Conservation (phyloP, 23 tunicate genomes). For the Oikopleura vanhoeffeni region DNA sequence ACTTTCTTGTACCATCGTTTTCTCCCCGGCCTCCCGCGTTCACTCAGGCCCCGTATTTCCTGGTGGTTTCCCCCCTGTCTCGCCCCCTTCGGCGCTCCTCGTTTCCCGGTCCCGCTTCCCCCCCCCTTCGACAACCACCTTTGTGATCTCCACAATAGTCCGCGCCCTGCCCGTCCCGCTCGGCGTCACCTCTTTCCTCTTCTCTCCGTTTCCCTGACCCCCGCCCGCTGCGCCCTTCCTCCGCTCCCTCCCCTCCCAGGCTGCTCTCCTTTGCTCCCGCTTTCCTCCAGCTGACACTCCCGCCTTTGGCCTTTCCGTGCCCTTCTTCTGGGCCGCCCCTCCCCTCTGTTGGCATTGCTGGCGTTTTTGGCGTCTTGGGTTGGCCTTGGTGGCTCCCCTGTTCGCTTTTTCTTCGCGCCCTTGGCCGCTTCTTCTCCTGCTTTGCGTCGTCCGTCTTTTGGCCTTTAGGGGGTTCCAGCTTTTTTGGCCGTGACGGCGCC, state of each 20-base stretch:
- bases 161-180: too few species aligned
- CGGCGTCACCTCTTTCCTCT: slow-evolving; percentile 3
- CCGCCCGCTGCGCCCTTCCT: not conserved
- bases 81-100: not conserved
- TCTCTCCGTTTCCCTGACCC: not conserved
- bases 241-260: slow-evolving; percentile 15
- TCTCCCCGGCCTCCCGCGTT: slow-evolving; percentile 11
- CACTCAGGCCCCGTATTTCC: slow-evolving; percentile 5
- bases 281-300: too few species aligned
- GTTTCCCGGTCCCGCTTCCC: not conserved
- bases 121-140: too few species aligned
- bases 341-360: not conserved
- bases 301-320: too few species aligned
- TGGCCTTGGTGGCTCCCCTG: not conserved
- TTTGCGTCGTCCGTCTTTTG: too few species aligned
- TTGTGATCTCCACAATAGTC: too few species aligned
- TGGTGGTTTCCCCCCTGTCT: slow-evolving; percentile 3
- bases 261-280: slow-evolving; percentile 13
- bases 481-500: too few species aligned
- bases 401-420: slow-evolving; percentile 18
- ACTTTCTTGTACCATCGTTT: slow-evolving; percentile 16
- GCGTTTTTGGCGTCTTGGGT: not conserved
- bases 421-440: slow-evolving; percentile 14
- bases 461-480: too few species aligned
- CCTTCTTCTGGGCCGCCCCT: too few species aligned